Conservation (phyloP, 2,888 invertebrate genomes). For the Idaea biselata region DNA sequence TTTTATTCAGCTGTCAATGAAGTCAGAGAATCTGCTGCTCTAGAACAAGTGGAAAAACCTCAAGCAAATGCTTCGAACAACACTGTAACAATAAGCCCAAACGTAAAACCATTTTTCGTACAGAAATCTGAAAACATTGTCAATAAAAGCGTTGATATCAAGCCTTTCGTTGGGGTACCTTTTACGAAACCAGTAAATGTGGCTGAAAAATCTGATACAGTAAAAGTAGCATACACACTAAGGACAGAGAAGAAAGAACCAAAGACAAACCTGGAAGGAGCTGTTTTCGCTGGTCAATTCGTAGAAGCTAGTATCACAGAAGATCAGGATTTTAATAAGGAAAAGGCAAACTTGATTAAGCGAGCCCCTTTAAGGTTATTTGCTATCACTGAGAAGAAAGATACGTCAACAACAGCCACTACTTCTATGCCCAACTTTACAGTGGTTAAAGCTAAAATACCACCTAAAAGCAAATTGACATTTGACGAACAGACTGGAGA, state of each 20-base stretch:
- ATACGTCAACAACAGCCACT: constrained; percentile 30
- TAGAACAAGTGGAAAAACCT: constrained; percentile 81
- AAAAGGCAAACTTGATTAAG: constrained; percentile 53
- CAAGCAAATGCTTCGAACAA: constrained; percentile 57
- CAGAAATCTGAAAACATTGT: constrained; percentile 46
- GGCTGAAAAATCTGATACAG: constrained; percentile 41
- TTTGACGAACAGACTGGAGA: constrained; percentile 71
- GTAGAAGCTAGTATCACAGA: constrained; percentile 69
- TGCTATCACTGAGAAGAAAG: constrained; percentile 52
- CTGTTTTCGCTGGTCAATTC: constrained; percentile 67
- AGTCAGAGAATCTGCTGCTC: constrained; percentile 81
- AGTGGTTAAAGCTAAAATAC: constrained; percentile 65
- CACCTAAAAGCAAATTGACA: constrained; percentile 67
- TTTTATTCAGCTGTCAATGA: constrained; percentile 83
- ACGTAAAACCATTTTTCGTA: constrained; percentile 46
- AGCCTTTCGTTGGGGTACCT: constrained; percentile 55
- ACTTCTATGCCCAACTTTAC: constrained; percentile 43
- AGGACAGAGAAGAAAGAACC: constrained; percentile 56
- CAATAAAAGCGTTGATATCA: constrained; percentile 52
- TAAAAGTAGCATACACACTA: constrained; percentile 66
- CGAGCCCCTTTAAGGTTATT: constrained; percentile 59
- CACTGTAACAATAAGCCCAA: constrained; percentile 46
- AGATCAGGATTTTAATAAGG: constrained; percentile 66
- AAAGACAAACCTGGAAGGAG: constrained; percentile 55
- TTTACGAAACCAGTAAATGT: constrained; percentile 48